Percentiles rank a stretch among this genome's conserved stretches.
Conservation (phyloP, 2,113 vertebrate species). For the Mobula birostris region DNA sequence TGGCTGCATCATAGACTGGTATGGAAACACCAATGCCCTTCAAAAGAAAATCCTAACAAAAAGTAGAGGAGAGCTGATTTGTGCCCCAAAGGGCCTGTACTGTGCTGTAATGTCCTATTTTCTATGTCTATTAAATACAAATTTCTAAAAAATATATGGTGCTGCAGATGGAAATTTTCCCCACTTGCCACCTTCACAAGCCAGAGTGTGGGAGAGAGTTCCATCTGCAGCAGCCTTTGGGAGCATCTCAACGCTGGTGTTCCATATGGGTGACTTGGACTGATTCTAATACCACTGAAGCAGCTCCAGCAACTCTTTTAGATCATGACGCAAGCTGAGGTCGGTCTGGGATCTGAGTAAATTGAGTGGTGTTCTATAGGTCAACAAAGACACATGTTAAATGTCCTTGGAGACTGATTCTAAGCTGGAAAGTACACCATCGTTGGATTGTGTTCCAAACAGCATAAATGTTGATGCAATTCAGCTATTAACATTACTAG, state of each 20-base stretch:
- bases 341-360: not conserved
- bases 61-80: no score
- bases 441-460: not conserved
- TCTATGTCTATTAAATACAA: not conserved
- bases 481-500: not conserved
- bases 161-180: no score
- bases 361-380: not conserved
- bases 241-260: not conserved
- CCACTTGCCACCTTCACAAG: no score
- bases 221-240: not conserved
- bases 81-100: no score
- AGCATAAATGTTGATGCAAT: not conserved
- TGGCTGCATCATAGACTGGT: no score
- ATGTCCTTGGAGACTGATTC: not conserved
- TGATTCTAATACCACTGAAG: not conserved
- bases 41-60: no score
- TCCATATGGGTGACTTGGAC: not conserved
- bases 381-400: not conserved
- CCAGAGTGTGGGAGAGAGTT: not conserved
- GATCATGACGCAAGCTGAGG: not conserved
- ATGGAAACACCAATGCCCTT: no score
- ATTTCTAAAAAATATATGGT: not conserved
- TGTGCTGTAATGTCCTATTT: no score
- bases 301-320: conserved; percentile 9
- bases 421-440: not conserved